These are phyloP conservation scores for Drosophila quadrilineata DNA, from an alignment of 1,140 invertebrate genomes.

Conservation along the genomic window DNA sequence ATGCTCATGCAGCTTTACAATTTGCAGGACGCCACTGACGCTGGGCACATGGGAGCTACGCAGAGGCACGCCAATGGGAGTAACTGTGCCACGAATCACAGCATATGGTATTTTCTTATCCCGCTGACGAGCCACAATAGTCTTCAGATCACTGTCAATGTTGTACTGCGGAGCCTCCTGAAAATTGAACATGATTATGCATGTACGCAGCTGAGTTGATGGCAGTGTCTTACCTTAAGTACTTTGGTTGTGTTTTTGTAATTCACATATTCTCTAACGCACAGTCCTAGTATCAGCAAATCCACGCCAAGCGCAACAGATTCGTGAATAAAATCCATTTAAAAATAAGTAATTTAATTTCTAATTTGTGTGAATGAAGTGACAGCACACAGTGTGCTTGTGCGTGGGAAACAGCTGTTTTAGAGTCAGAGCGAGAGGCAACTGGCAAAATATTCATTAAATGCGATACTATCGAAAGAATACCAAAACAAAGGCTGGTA, in stretches of 20 bases:
- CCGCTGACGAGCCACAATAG: conserved; percentile 83
- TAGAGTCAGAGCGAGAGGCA: neutral
- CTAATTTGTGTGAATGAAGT: conserved; percentile 1
- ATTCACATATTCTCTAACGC: conserved; percentile 86
- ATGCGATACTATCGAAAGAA: conserved; percentile 4
- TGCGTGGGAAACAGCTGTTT: neutral
- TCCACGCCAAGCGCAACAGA: conserved; percentile 87
- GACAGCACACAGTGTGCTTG: conserved; percentile 24
- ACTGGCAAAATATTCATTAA: neutral
- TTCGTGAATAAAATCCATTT: conserved; percentile 82
- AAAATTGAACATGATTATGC: conserved; percentile 18
- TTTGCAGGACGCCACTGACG: conserved; percentile 88
- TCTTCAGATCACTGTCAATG: conserved; percentile 84
- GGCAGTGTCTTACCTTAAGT: conserved; percentile 84
- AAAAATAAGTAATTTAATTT: conserved; percentile 9
- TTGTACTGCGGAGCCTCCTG: conserved; percentile 86
- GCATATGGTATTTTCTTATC: conserved; percentile 87
- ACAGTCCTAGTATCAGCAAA: conserved; percentile 86
- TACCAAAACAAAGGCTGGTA: neutral
- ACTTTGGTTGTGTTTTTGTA: conserved; percentile 86
- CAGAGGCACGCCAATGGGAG: conserved; percentile 87
- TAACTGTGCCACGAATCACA: conserved; percentile 87
- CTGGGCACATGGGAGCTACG: conserved; percentile 86
- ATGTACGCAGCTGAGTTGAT: neutral
- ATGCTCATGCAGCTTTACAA: conserved; percentile 85